Base-by-base conservation (phyloP, 2,797 vertebrate species). In the Amblyraja radiata region DNA sequence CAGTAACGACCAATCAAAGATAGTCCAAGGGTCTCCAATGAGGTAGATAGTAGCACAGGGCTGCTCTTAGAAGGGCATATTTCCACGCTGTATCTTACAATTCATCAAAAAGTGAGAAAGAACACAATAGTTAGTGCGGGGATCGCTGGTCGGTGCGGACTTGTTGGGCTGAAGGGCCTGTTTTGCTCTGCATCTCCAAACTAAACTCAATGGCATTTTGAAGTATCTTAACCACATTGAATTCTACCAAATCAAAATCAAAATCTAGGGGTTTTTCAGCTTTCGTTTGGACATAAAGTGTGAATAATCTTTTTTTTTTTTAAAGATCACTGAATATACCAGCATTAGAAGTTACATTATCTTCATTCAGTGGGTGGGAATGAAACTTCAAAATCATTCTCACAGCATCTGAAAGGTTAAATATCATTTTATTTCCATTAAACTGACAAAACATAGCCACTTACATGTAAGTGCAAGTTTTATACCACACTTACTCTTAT, bases 361-460 rank as follows among this genome's bases (percentile, higher is more conserved):
- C 77, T 36, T 2, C 77, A 78, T 11, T 11, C 77, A 83, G 39
- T 58, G 46, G 3, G 81, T 61, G 81, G 9, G 21, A 54, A 28
- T 83, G 9, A 58, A 83, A 28, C 23, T 58, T 58, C 21, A 54
- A 58, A 9, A 58, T 83, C 46, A 8, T 18, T 58, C 23, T 83
- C 8, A 25, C 11, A 79, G 39, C 77, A 32, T 5, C 13, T 18
- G 14, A 39, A 79, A 18, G 78, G 21, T 78, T 78, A 81, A 46
- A 81, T 39, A 81, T 39, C 39, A 81, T 81, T 78, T 78, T 78
- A 36, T 78, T 78, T 78, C 10, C n/a, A 78, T 78, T 78, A 78
- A 78, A 32, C n/a, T 8, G 77, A 78, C n/a, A 78, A 78, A 78
- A 11, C 76, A 78, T 76, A 78, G 77, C 77, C 77, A 32, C n/a